These are phyloP conservation scores for Heteromormyrus szaboi DNA, from an alignment of 2,797 vertebrate genomes.

Conservation along the genomic window DNA sequence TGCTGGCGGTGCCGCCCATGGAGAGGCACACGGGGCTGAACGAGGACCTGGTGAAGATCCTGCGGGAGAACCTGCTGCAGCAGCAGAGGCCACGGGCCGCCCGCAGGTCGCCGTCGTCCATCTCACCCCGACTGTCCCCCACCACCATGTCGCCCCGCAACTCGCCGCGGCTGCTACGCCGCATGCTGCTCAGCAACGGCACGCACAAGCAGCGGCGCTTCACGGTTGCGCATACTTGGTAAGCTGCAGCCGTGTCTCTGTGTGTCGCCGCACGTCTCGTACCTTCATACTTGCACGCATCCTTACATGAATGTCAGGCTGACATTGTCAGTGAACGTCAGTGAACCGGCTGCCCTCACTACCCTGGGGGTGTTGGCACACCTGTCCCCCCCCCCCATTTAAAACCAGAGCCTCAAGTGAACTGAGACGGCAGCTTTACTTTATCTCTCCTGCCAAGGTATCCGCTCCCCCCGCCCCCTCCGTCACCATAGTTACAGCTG, in stretches of 20 bases:
- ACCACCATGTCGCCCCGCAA: slow-evolving; percentile 82
- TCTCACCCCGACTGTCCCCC: slow-evolving; percentile 76
- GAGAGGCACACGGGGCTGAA: slow-evolving; percentile 86
- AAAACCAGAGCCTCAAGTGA: not conserved
- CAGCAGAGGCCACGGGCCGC: slow-evolving; percentile 76
- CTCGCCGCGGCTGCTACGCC: slow-evolving; percentile 88
- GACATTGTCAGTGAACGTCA: not conserved
- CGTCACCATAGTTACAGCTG: slow-evolving; percentile 15
- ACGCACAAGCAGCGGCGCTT: slow-evolving; percentile 91
- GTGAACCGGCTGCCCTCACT: not conserved
- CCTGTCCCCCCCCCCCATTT: not conserved
- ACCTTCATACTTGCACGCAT: not conserved
- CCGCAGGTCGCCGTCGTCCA: slow-evolving; percentile 74
- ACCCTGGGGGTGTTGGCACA: not conserved
- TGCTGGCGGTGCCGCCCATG: slow-evolving; percentile 79
- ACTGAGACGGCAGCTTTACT: not conserved
- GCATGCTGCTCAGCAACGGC: slow-evolving; percentile 92
- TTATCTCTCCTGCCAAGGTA: slow-evolving; percentile 4
- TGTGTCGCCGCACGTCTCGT: not conserved
- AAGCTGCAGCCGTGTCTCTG: not conserved
- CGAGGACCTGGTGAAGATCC: slow-evolving; percentile 91
- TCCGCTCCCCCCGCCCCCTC: not conserved
- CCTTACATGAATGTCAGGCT: not conserved
- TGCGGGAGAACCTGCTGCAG: slow-evolving; percentile 94
- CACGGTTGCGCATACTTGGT: slow-evolving; percentile 96